A percentile compares a stretch with the other conserved stretches of the same genome.
Evolutionary conservation across 2,888 invertebrate species (phyloP).

Genomic region (Amphipyra berbera): DNA sequence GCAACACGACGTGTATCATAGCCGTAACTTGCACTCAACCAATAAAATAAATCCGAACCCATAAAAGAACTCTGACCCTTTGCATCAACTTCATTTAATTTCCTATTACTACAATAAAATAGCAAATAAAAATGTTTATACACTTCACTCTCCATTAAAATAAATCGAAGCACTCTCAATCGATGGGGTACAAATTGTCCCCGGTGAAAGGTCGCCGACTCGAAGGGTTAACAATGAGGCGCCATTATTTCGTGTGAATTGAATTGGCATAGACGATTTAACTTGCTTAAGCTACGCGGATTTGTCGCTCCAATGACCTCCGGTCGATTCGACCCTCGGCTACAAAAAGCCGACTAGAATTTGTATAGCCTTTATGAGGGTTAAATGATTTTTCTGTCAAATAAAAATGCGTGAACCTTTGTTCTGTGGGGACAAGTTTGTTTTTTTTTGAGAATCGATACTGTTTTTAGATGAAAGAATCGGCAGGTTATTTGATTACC

Average conservation of each 20-base stretch:
- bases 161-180: conserved; percentile 56
- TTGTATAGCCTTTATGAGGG: conserved; percentile 62
- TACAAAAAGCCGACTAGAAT: conserved; percentile 67
- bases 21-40: no score
- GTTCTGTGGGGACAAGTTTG: conserved; percentile 19
- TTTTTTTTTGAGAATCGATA: conserved; percentile 27
- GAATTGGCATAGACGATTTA: conserved; percentile 77
- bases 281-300: conserved; percentile 75
- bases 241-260: conserved; percentile 78
- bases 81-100: conserved; percentile 1
- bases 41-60: no score
- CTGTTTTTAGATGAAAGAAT: conserved; percentile 12
- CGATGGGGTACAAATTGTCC: conserved; percentile 61
- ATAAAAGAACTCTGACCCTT: no score
- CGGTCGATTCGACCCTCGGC: conserved; percentile 59
- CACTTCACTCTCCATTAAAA: conserved; percentile 57
- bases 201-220: conserved; percentile 59
- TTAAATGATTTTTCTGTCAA: conserved; percentile 67
- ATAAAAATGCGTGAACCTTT: conserved; percentile 54
- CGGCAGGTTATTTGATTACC: conserved; percentile 3
- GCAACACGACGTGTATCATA: no score
- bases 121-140: conserved; percentile 53
- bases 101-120: conserved; percentile 25
- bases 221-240: conserved; percentile 71
- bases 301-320: conserved; percentile 65